A percentile compares a stretch with the other conserved stretches of the same genome.
These are phyloP conservation scores for Trichosurus vulpecula DNA, from an alignment of 2,797 vertebrate species.

Conservation along the genomic window DNA sequence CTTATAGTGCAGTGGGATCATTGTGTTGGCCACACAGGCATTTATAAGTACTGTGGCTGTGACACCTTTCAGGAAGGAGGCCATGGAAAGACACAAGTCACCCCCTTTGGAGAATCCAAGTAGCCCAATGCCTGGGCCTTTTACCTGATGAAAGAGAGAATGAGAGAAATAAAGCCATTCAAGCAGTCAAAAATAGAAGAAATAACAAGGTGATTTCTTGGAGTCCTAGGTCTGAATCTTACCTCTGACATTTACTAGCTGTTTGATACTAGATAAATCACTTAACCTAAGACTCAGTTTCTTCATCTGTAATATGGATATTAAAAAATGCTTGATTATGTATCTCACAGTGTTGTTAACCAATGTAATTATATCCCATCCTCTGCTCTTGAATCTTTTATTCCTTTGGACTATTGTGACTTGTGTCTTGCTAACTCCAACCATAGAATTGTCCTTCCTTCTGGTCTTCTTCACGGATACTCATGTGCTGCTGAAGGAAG, in stretches of 20 bases:
- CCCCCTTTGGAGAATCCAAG: conserved; percentile 92
- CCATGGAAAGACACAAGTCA: conserved; percentile 89
- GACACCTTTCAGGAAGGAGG: conserved; percentile 90
- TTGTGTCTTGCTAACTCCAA: neutral
- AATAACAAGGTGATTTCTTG: conserved; percentile 5
- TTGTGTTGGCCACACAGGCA: conserved; percentile 85
- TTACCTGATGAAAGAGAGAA: conserved; percentile 85
- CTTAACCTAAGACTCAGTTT: neutral
- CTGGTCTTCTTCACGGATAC: neutral
- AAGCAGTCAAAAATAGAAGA: conserved; percentile 6
- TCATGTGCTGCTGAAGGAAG: neutral
- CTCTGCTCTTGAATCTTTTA: neutral
- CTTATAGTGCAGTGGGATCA: conserved; percentile 85
- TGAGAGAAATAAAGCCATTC: conserved; percentile 57
- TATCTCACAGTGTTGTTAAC: neutral
- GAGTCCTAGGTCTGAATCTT: neutral
- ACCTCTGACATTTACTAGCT: neutral
- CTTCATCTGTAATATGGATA: neutral
- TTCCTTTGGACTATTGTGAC: neutral
- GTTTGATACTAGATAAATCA: neutral
- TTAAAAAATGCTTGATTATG: neutral
- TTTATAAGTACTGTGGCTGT: conserved; percentile 89
- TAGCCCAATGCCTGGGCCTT: conserved; percentile 89
- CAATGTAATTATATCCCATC: neutral
- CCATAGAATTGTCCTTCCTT: neutral